Percentiles rank a stretch among this genome's conserved stretches.
Evolutionary conservation across 2,113 vertebrate species (phyloP).

Genomic region (Nothocercus julius): DNA sequence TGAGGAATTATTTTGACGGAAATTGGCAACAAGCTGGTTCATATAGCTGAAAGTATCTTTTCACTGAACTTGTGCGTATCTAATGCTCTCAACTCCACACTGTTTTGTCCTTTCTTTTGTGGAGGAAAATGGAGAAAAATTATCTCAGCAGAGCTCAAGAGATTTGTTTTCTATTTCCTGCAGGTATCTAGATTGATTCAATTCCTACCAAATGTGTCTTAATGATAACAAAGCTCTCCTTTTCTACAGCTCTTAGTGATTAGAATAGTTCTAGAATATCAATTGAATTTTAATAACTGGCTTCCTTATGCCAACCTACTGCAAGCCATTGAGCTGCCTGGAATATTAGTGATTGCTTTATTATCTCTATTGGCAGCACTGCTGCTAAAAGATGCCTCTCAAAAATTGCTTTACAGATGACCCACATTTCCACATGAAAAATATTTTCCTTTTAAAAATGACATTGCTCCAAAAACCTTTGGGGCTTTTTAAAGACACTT

Average conservation of each 20-base stretch:
- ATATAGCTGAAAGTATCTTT: constrained; percentile 37
- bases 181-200: background rate
- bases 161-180: constrained; percentile 20
- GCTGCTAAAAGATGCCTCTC: background rate
- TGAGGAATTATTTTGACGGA: constrained; percentile 76
- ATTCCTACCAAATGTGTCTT: background rate
- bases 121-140: background rate
- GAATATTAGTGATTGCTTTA: background rate
- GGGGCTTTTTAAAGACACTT: background rate
- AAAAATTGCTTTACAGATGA: background rate
- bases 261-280: background rate
- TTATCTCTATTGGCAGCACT: background rate
- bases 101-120: background rate
- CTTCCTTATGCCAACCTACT: background rate
- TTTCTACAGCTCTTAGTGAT: background rate
- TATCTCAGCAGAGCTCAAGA: background rate
- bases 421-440: background rate
- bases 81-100: background rate
- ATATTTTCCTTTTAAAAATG: background rate
- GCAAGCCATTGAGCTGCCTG: background rate
- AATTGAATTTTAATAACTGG: background rate
- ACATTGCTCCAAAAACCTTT: background rate
- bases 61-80: background rate
- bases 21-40: constrained; percentile 72
- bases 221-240: background rate